These are phyloP conservation scores for Drosophila bocqueti DNA, from an alignment of 1,140 invertebrate species.

Conservation along the genomic window DNA sequence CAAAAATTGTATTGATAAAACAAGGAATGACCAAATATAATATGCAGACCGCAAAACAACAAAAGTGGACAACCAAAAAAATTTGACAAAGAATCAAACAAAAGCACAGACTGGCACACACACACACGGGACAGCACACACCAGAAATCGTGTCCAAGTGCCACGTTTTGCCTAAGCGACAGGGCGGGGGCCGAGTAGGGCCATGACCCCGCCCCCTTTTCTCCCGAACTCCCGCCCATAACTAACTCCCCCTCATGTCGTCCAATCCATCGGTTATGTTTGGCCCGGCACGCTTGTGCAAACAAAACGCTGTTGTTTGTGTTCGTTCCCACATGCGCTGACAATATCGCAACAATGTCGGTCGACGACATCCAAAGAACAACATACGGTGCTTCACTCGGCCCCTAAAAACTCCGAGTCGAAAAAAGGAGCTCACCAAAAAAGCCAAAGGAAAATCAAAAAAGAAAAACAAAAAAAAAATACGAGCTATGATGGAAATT, in stretches of 20 bases:
- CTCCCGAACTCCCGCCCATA: not conserved
- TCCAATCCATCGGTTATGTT: conserved; percentile 25
- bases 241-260: not conserved
- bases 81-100: conserved; percentile 27
- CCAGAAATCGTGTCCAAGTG: conserved; percentile 71
- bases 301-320: conserved; percentile 66
- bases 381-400: conserved; percentile 39
- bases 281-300: conserved; percentile 57
- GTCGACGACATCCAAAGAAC: conserved; percentile 51
- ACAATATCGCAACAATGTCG: conserved; percentile 79
- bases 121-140: conserved; percentile 14
- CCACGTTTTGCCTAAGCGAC: conserved; percentile 72
- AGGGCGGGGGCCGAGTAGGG: conserved; percentile 53
- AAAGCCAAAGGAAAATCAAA: conserved; percentile 41
- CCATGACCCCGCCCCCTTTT: conserved; percentile 56
- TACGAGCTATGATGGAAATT: conserved; percentile 52
- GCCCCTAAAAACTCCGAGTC: conserved; percentile 15
- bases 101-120: conserved; percentile 11
- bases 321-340: conserved; percentile 68
- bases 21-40: conserved; percentile 79
- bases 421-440: conserved; percentile 13
- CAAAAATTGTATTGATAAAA: conserved; percentile 72
- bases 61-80: conserved; percentile 61
- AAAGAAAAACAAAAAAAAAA: conserved; percentile 39
- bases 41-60: conserved; percentile 77